phyloP scores from a whole-genome alignment of 2,113 vertebrate genomes.

The Malurus melanocephalus region DNA sequence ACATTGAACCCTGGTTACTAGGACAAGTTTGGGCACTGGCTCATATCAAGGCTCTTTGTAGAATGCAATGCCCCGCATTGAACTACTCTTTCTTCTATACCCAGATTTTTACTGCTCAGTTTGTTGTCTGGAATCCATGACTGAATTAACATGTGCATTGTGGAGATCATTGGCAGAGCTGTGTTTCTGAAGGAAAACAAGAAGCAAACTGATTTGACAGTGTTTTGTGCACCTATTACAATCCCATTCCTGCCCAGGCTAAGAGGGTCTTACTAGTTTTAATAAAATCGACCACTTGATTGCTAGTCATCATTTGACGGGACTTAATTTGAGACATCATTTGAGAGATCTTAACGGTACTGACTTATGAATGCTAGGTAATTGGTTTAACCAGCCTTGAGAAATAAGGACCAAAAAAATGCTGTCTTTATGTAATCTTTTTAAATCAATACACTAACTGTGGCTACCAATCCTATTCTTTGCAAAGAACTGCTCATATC shows the following conservation, averaged over 20 bases:
- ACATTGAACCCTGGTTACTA: neutral
- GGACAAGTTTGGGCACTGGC: neutral
- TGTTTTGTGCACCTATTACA: neutral
- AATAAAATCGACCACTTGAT: neutral
- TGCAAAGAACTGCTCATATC: neutral
- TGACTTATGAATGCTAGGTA: neutral
- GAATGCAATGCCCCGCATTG: neutral
- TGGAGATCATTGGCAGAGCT: neutral
- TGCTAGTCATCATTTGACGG: neutral
- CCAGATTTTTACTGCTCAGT: neutral
- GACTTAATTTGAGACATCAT: neutral
- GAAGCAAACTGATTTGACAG: neutral
- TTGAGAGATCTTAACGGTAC: neutral
- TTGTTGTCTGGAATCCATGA: neutral
- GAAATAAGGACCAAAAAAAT: neutral
- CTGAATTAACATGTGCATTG: rapidly evolving
- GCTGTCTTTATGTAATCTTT: rapidly evolving
- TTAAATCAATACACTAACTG: neutral
- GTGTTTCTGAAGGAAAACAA: neutral
- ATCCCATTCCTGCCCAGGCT: neutral
- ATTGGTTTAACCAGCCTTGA: neutral
- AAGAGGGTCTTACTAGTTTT: neutral
- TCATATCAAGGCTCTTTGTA: neutral
- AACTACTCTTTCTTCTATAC: neutral
- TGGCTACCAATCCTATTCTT: neutral